Base-by-base conservation (phyloP, 2,113 vertebrate species). In the Heteronetta atricapilla region DNA sequence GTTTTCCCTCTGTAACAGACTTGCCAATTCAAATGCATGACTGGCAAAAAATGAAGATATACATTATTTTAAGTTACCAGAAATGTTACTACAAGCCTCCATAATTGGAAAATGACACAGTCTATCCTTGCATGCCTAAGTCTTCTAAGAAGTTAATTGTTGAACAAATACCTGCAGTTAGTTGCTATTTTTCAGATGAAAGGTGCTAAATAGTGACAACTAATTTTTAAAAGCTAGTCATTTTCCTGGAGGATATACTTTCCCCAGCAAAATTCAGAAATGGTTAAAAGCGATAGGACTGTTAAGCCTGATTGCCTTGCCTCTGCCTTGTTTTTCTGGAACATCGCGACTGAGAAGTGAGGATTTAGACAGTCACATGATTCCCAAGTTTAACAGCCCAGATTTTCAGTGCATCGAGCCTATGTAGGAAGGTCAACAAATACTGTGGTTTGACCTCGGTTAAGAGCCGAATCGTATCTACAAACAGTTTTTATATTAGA, bases 341-440 rank as follows among this genome's bases (percentile, higher is more conserved):
- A 91, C 89, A 96, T 20, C 4, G 0, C 1, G 1, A 94, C 79
- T 76, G 83, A 79, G 76, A 92, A 94, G 44, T 86, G 87, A 94
- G 91, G 94, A 96, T 96, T 94, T 94, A 91, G 79, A 82, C 82
- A 96, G 86, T 88, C 91, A 91, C 77, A 93, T 94, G 93, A 95
- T 83, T 95, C 69, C 44, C 85, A 95, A 95, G 87, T 97, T 94
- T 91, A 95, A 96, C 69, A 91, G 69, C 82, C 70, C 86, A 91
- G 86, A 95, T 95, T 94, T 96, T 90, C 93, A 95, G 90, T 55
- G 80, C 80, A 90, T 78, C 88, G 72, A 58, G 62, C 68, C 69
- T 64, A 86, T 69, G 64, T 6, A 90, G n/a, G 66, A 91, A 96
- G 80, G 86, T 93, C 91, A 94, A 80, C 72, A 86, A 97, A 95